Base-by-base conservation (phyloP, 2,113 vertebrate genomes). In the Vombatus ursinus region DNA sequence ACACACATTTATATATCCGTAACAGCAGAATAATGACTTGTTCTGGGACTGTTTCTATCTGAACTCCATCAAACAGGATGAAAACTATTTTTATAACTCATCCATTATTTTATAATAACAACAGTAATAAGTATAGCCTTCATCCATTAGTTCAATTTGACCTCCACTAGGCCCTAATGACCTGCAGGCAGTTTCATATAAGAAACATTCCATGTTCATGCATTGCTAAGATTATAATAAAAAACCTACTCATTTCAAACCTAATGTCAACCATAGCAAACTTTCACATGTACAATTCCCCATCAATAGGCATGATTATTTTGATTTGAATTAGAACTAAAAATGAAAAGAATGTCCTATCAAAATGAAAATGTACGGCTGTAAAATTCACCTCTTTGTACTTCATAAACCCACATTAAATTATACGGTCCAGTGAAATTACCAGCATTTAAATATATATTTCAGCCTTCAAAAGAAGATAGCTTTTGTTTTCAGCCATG, bases 401-500 rank as follows among this genome's bases (percentile, higher is more conserved):
- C 31, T 61, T 92, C 37, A 68, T 93, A 94, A 50, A 3, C 0
- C 6, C 53, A 95, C 93, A 52, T 48, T 47, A 92, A 47, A 25
- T 53, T 90, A 24, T 50, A 25, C 54, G 0, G 52, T 94, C 19
- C 50, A 50, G 91, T 5, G 92, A 95, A 95, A 54, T 54, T 77
- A 44, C 3, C 89, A 94, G 93, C 22, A 12, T n/a, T 54, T 90
- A 54, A 91, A 37, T 50, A 31, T 1, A 50, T 93, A 8, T 52
- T 96, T 54, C 52, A 52, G 31, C 7, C 94, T 96, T 96, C 4
- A 8, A 49, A 92, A 95, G 31, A 89, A 94, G 54, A 52, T 48
- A 4, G 14, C 2, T 24, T 54, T 53, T 47, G 50, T 51, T n/a
- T 90, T 91, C 23, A 28, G 57, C 14, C 48, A 8, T 6, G 31